Conservation (phyloP, 2,113 vertebrate genomes). For the Struthio camelus region DNA sequence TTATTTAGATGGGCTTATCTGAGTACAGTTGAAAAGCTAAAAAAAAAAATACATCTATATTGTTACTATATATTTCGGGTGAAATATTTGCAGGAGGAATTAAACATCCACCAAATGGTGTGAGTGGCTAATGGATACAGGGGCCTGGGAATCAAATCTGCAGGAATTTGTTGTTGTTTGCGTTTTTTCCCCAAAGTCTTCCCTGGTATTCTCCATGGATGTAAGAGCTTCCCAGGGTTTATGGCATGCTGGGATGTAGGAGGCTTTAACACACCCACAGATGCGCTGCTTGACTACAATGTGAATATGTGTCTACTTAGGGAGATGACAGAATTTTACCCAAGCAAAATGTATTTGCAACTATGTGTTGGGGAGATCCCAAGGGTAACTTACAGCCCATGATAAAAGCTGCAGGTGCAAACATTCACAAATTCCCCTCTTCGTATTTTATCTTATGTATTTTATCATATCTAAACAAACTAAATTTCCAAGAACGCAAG, state of each 20-base stretch:
- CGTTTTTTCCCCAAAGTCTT: background rate
- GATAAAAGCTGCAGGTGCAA: background rate
- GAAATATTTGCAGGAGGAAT: background rate
- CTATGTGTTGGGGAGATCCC: background rate
- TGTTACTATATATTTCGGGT: background rate
- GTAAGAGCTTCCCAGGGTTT: background rate
- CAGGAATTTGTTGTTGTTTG: background rate
- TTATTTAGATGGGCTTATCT: background rate
- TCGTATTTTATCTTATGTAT: too few species aligned
- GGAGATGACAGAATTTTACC: background rate
- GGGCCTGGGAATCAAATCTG: background rate
- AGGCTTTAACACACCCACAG: background rate
- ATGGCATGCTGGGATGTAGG: background rate
- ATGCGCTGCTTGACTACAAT: background rate
- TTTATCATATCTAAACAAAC: background rate
- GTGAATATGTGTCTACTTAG: background rate
- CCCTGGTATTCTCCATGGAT: background rate
- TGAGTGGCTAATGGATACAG: background rate
- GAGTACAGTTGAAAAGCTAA: background rate
- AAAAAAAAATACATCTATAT: too few species aligned
- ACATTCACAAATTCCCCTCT: background rate
- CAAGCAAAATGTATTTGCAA: background rate
- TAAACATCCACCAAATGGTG: background rate
- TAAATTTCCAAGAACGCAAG: background rate
- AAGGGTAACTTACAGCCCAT: background rate